Percentiles rank a stretch among this genome's conserved stretches.
These are phyloP conservation scores for Macropus fuliginosus DNA, from an alignment of 2,797 vertebrate species.

Conservation along the genomic window DNA sequence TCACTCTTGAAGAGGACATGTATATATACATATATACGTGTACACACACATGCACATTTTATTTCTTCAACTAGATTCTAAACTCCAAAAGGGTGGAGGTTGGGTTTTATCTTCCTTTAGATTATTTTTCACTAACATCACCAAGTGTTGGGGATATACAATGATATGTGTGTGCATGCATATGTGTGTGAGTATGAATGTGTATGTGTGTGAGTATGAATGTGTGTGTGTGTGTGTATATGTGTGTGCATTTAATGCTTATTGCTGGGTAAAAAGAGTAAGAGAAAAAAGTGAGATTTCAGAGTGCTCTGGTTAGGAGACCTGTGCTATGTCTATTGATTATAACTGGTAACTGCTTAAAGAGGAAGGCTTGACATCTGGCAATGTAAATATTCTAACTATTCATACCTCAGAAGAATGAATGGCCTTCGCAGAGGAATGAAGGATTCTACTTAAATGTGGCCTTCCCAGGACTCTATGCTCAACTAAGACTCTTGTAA, in stretches of 20 bases:
- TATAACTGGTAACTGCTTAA: not conserved
- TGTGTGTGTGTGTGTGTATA: too few species aligned
- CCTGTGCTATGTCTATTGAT: too few species aligned
- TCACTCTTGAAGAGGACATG: too few species aligned
- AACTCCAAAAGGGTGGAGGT: not conserved
- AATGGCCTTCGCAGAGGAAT: not conserved
- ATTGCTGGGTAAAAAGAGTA: too few species aligned
- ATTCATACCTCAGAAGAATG: not conserved
- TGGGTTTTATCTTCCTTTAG: not conserved
- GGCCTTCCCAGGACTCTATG: not conserved
- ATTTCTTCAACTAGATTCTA: not conserved
- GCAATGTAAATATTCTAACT: not conserved
- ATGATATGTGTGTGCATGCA: too few species aligned
- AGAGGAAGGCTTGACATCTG: not conserved
- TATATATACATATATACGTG: too few species aligned
- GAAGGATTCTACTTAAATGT: not conserved
- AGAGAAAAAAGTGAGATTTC: too few species aligned
- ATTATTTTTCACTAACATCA: not conserved
- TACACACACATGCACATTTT: not conserved
- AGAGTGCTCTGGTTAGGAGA: too few species aligned
- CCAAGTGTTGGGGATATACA: too few species aligned
- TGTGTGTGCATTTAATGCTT: too few species aligned
- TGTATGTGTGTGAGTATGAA: too few species aligned
- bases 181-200: too few species aligned
- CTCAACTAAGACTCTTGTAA: not conserved